Evolutionary conservation across 1,140 invertebrate genomes (phyloP).

Genomic region (Lepidostoma basale): DNA sequence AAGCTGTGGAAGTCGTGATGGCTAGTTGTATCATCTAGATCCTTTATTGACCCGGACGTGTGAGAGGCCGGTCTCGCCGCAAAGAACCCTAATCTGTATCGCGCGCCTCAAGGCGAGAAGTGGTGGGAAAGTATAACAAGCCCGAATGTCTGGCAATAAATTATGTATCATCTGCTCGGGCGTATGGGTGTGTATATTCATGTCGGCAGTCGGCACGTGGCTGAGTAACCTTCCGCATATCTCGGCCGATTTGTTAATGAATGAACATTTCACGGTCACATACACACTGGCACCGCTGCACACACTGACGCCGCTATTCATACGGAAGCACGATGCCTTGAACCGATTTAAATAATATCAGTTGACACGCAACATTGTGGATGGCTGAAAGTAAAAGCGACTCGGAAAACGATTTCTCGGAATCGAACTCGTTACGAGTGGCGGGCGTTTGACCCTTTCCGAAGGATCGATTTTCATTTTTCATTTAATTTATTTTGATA

Average conservation of each 20-base stretch:
- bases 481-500: too few relatives aligned
- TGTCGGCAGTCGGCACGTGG: not conserved
- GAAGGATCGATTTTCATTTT: too few relatives aligned
- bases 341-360: slow-evolving; percentile 24
- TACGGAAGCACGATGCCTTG: slow-evolving; percentile 21
- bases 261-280: slow-evolving; percentile 30
- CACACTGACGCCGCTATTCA: not conserved
- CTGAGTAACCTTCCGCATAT: slow-evolving; percentile 21
- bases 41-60: not conserved
- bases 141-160: too few relatives aligned
- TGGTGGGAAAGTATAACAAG: too few relatives aligned
- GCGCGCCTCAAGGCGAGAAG: too few relatives aligned
- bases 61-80: not conserved
- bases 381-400: slow-evolving; percentile 20
- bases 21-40: too few relatives aligned
- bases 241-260: slow-evolving; percentile 30
- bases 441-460: too few relatives aligned
- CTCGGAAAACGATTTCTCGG: not conserved
- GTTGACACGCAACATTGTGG: slow-evolving; percentile 18
- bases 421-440: too few relatives aligned
- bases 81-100: not conserved
- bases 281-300: not conserved
- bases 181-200: not conserved
- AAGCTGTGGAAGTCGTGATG: too few relatives aligned
- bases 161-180: not conserved